These are phyloP conservation scores for Coremacera marginata DNA, from an alignment of 2,888 invertebrate species.

Conservation along the genomic window DNA sequence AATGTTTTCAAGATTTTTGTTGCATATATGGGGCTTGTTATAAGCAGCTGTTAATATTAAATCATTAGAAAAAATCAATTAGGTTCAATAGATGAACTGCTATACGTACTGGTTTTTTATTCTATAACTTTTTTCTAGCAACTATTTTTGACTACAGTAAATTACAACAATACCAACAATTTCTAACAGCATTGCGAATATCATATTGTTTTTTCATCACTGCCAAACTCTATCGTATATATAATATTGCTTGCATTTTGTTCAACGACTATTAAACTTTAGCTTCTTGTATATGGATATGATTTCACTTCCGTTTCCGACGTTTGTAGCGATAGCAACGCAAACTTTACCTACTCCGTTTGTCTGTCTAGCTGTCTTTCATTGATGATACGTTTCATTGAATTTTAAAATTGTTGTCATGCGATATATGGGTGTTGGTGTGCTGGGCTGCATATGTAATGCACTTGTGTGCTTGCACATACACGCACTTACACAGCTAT, in stretches of 20 bases:
- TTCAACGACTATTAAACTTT: neutral
- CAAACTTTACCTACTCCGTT: slow-evolving; percentile 11
- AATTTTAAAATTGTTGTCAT: slow-evolving; percentile 29
- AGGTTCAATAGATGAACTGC: too few species aligned
- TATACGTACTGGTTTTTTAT: too few species aligned
- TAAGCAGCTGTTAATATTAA: too few species aligned
- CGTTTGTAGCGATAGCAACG: slow-evolving; percentile 5
- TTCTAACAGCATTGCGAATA: too few species aligned
- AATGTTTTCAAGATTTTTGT: too few species aligned
- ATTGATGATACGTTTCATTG: slow-evolving; percentile 38
- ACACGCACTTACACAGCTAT: neutral
- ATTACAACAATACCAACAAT: too few species aligned
- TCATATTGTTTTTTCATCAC: too few species aligned
- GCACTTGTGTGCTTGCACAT: neutral
- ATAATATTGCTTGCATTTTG: neutral
- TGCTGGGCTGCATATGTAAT: neutral
- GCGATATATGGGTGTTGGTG: neutral
- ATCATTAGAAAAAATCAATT: too few species aligned
- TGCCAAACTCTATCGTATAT: too few species aligned
- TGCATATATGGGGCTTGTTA: too few species aligned
- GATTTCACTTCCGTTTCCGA: slow-evolving; percentile 30
- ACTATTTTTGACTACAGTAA: neutral
- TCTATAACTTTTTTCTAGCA: neutral
- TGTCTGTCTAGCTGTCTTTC: slow-evolving; percentile 9
- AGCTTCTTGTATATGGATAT: slow-evolving; percentile 12